phyloP scores from a whole-genome alignment of 1,140 invertebrate species.

The Formica exsecta region DNA sequence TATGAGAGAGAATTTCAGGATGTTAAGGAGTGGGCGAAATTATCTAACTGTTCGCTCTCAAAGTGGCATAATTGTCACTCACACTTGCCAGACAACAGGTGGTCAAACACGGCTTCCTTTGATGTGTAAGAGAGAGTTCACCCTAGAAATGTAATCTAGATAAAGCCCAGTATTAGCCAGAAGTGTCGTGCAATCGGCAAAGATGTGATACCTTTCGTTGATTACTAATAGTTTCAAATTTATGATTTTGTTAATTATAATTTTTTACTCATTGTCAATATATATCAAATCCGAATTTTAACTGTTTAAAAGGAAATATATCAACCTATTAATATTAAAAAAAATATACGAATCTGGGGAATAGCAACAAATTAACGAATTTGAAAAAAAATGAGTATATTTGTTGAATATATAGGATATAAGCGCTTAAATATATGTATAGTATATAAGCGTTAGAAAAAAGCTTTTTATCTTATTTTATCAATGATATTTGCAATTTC shows the following conservation, averaged over 20 bases:
- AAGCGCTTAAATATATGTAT: not conserved
- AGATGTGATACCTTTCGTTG: constrained; percentile 8
- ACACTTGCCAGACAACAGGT: constrained; percentile 66
- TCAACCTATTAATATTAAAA: no score
- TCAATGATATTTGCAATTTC: not conserved
- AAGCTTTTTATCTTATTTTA: not conserved
- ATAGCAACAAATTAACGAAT: no score
- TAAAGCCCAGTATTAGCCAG: constrained; percentile 28
- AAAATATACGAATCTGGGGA: no score
- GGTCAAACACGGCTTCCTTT: constrained; percentile 62
- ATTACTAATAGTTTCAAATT: constrained; percentile 26
- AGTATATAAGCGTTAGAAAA: not conserved
- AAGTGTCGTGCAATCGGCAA: constrained; percentile 8
- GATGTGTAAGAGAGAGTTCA: constrained; percentile 17
- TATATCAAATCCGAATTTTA: not conserved
- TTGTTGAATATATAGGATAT: no score
- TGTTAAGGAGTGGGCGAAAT: not conserved
- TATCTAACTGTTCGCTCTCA: not conserved
- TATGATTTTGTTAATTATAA: not conserved
- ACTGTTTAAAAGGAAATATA: no score
- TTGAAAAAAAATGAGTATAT: no score
- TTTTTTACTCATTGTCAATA: not conserved
- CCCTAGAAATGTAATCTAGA: constrained; percentile 35
- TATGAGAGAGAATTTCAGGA: no score
- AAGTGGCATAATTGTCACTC: constrained; percentile 60